Conservation (phyloP, 2,113 vertebrate genomes). For the Oostethus manadensis region DNA sequence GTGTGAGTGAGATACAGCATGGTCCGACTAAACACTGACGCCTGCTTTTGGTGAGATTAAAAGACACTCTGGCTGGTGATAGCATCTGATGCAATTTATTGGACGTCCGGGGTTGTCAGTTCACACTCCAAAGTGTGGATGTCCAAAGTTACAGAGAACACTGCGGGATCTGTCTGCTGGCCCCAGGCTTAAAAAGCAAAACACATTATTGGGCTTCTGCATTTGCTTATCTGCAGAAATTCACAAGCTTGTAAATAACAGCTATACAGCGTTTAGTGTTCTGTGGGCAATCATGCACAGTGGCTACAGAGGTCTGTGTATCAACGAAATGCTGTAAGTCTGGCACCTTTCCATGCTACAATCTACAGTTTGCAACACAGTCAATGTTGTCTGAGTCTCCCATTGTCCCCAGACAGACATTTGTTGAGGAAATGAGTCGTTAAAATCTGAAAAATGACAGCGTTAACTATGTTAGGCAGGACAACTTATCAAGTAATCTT, state of each 20-base stretch:
- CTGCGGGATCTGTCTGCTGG: conserved; percentile 48
- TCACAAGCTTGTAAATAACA: conserved; percentile 16
- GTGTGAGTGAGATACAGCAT: conserved; percentile 52
- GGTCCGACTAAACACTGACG: background rate
- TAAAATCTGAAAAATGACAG: conserved; percentile 60
- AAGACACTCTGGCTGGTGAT: conserved; percentile 53
- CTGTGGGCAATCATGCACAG: conserved; percentile 20
- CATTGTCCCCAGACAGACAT: conserved; percentile 24
- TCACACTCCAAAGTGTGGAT: conserved; percentile 53
- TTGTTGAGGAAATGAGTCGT: conserved; percentile 40
- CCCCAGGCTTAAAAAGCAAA: conserved; percentile 33
- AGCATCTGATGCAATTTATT: conserved; percentile 66
- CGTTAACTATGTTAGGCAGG: conserved; percentile 58
- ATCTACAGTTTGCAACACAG: no score
- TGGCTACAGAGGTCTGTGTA: background rate
- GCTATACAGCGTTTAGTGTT: conserved; percentile 1
- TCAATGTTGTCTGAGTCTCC: background rate
- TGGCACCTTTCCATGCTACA: no score
- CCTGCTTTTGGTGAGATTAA: conserved; percentile 3
- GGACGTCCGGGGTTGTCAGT: conserved; percentile 52
- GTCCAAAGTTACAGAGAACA: conserved; percentile 50
- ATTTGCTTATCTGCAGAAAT: conserved; percentile 43
- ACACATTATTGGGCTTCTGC: conserved; percentile 34
- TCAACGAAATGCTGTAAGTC: no score
- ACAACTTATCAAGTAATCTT: conserved; percentile 67